phyloP scores from a whole-genome alignment of 2,113 vertebrate genomes.

The Perognathus longimembris region DNA sequence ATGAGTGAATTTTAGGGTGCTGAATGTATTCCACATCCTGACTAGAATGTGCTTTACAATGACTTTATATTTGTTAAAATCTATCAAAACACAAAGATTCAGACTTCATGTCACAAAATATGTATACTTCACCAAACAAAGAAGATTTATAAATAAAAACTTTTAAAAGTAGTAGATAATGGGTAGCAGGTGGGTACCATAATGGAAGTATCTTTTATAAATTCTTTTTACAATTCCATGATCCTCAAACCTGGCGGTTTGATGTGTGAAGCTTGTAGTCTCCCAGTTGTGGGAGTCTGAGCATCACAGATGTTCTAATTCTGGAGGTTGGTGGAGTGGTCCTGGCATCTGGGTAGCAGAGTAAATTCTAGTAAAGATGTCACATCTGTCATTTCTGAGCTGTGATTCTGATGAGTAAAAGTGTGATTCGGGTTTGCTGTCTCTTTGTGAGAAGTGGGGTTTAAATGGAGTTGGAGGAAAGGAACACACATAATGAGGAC shows the following conservation, averaged over 20 bases:
- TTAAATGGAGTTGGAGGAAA: background rate
- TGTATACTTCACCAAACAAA: background rate
- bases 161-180: background rate
- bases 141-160: background rate
- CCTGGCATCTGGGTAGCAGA: background rate
- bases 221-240: background rate
- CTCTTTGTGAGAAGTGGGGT: background rate
- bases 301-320: background rate
- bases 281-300: background rate
- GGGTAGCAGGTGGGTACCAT: too few species aligned
- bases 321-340: background rate
- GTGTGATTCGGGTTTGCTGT: background rate
- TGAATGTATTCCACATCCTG: background rate
- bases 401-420: background rate
- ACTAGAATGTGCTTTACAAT: background rate
- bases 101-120: background rate
- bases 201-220: background rate
- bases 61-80: background rate
- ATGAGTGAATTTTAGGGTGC: background rate
- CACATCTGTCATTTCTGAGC: background rate
- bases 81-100: background rate
- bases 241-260: background rate
- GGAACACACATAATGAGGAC: too few species aligned
- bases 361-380: background rate
- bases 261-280: background rate